A percentile compares a stretch with the other conserved stretches of the same genome.
phyloP scores from a whole-genome alignment of 2,113 vertebrate genomes.

The Peromyscus leucopus region DNA sequence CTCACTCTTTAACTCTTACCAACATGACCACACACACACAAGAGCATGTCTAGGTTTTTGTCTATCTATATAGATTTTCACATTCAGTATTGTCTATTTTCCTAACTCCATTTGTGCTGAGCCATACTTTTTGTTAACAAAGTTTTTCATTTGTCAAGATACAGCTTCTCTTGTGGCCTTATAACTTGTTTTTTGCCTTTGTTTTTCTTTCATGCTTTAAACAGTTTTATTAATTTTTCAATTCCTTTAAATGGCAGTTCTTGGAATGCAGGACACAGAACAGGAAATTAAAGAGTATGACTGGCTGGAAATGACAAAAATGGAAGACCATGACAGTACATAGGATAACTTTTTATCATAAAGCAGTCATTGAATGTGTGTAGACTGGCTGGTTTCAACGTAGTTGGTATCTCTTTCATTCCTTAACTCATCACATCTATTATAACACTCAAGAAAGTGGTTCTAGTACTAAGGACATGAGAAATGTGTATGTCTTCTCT shows the following conservation, averaged over 20 bases:
- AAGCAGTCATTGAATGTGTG: background rate
- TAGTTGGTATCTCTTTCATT: background rate
- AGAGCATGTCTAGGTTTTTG: background rate
- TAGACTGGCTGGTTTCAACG: background rate
- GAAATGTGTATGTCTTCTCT: background rate
- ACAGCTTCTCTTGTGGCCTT: background rate
- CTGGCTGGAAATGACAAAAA: background rate
- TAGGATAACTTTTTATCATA: background rate
- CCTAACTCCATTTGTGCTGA: background rate
- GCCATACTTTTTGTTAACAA: background rate
- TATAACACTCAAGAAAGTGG: background rate
- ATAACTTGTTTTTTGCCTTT: background rate
- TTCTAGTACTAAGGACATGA: background rate
- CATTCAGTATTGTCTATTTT: background rate
- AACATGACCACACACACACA: background rate
- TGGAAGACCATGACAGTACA: background rate
- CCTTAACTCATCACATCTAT: background rate
- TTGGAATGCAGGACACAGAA: background rate
- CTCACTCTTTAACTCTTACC: background rate
- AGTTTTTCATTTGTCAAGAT: background rate
- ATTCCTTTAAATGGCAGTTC: background rate
- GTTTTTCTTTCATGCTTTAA: constrained; percentile 6
- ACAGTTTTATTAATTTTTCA: constrained; percentile 17
- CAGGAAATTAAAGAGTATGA: background rate
- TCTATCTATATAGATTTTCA: background rate